These are phyloP conservation scores for Patella caerulea DNA, from an alignment of 2,888 invertebrate species.

Conservation along the genomic window DNA sequence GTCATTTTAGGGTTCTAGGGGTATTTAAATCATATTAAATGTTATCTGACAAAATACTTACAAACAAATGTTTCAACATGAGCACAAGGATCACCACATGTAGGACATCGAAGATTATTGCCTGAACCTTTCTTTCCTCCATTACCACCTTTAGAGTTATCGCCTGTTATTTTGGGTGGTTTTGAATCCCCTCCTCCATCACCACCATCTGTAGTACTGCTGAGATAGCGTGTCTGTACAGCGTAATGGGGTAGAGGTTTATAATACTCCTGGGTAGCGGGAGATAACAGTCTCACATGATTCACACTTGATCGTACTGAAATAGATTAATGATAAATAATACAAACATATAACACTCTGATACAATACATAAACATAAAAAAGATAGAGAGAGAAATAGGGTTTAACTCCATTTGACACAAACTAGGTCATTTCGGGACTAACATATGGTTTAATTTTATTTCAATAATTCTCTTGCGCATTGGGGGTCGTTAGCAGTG, in stretches of 20 bases:
- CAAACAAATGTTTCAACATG: conserved; percentile 97
- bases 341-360: too few species aligned
- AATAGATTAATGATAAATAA: too few species aligned
- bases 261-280: not conserved
- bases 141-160: conserved; percentile 71
- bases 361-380: too few species aligned
- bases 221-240: not conserved
- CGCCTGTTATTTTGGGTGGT: conserved; percentile 1
- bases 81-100: conserved; percentile 97
- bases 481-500: too few species aligned
- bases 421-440: too few species aligned
- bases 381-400: not conserved
- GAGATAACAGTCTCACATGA: not conserved
- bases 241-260: not conserved
- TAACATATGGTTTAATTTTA: too few species aligned
- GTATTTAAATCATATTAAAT: conserved; percentile 11
- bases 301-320: not conserved
- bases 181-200: conserved; percentile 21
- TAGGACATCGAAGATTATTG: conserved; percentile 80
- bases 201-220: conserved; percentile 18
- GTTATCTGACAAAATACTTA: conserved; percentile 70
- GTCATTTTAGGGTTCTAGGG: not conserved
- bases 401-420: not conserved
- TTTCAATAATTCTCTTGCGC: too few species aligned
- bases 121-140: conserved; percentile 66